Evolutionary conservation across 2,113 vertebrate genomes (phyloP).

Genomic region (Planiliza haematocheilus): DNA sequence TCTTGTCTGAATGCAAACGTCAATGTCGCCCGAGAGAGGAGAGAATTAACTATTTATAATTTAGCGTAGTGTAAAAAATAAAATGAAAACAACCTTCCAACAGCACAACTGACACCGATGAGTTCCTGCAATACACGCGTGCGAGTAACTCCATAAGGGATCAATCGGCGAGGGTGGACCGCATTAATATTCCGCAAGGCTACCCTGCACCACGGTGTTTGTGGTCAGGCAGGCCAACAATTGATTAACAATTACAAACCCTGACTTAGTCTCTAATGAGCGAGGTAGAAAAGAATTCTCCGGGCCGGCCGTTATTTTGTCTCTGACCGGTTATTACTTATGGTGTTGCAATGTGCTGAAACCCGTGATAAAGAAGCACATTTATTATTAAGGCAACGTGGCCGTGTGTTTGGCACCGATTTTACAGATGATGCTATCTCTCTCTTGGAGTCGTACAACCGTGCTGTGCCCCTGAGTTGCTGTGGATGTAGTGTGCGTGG

Average conservation of each 20-base stretch:
- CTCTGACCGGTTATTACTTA: slow-evolving; percentile 21
- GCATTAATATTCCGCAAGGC: slow-evolving; percentile 68
- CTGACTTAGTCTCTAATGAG: slow-evolving; percentile 49
- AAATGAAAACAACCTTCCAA: not conserved
- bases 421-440: slow-evolving; percentile 14
- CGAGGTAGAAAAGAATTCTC: slow-evolving; percentile 24
- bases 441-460: slow-evolving; percentile 31
- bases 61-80: not conserved
- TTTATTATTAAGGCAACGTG: not conserved
- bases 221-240: slow-evolving; percentile 52
- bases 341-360: not conserved
- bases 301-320: slow-evolving; percentile 26
- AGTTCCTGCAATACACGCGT: not conserved
- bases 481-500: slow-evolving; percentile 44
- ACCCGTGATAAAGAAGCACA: slow-evolving; percentile 16
- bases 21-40: not conserved
- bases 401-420: slow-evolving; percentile 7
- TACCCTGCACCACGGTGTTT: slow-evolving; percentile 43
- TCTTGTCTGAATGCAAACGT: no score
- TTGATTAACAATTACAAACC: slow-evolving; percentile 70
- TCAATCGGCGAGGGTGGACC: slow-evolving; percentile 32
- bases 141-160: slow-evolving; percentile 23
- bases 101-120: slow-evolving; percentile 15
- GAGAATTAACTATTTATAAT: not conserved
- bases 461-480: slow-evolving; percentile 10